Percentiles rank a stretch among this genome's conserved stretches.
Evolutionary conservation across 2,888 invertebrate species (phyloP).

Genomic region (Tachina fera): DNA sequence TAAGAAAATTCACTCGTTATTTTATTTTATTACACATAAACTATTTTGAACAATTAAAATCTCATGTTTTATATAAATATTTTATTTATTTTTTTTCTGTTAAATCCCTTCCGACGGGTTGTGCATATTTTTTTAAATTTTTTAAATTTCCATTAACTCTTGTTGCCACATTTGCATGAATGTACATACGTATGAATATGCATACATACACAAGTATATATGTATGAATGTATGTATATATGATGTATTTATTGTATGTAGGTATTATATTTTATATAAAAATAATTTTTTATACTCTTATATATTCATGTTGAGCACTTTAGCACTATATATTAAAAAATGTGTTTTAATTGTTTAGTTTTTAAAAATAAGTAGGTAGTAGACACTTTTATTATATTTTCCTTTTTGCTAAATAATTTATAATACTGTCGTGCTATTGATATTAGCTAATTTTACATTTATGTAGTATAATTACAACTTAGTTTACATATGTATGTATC

Average conservation of each 20-base stretch:
- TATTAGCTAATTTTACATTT: constrained; percentile 31
- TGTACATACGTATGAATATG: no score
- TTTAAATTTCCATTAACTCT: neutral
- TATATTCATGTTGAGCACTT: neutral
- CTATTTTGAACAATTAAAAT: no score
- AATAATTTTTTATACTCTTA: neutral
- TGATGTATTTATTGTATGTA: no score
- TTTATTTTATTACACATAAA: neutral
- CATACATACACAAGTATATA: no score
- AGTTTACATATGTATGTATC: neutral
- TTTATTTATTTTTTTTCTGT: neutral
- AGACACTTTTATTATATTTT: neutral
- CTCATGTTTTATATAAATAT: neutral
- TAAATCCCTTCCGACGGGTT: neutral
- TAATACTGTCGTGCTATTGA: constrained; percentile 27
- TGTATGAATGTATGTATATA: neutral
- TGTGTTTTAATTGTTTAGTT: constrained; percentile 22
- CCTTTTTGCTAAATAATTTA: neutral
- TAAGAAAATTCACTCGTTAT: constrained; percentile 22
- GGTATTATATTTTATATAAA: neutral
- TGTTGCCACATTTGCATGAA: neutral
- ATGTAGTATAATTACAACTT: neutral
- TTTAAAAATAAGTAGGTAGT: neutral
- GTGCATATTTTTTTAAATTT: neutral
- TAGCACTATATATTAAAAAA: constrained; percentile 14